Evolutionary conservation across 2,113 vertebrate species (phyloP).

Genomic region (Gobius niger): DNA sequence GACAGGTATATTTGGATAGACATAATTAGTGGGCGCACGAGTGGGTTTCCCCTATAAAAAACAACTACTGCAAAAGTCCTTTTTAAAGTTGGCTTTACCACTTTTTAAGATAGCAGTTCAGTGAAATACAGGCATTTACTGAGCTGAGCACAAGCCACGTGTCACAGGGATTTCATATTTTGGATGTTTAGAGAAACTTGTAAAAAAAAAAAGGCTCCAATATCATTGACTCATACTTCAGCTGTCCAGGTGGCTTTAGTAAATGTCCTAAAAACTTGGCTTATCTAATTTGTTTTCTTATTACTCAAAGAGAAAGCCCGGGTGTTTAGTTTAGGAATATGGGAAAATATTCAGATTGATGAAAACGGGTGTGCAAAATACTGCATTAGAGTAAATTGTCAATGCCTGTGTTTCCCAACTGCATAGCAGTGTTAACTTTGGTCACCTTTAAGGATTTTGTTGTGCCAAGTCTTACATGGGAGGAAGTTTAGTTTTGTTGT

Average conservation of each 20-base stretch:
- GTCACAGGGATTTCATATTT: constrained; percentile 17
- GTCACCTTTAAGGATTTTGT: no score
- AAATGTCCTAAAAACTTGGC: constrained; percentile 16
- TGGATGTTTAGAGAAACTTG: constrained; percentile 4
- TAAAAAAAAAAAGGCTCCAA: constrained; percentile 1
- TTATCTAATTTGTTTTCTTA: not conserved
- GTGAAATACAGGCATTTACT: constrained; percentile 38
- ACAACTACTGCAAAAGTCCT: constrained; percentile 1
- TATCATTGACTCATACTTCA: constrained; percentile 6
- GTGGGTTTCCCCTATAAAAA: constrained; percentile 57
- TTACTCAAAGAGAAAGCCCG: no score
- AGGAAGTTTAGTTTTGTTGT: no score
- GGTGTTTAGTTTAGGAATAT: no score
- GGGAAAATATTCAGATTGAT: no score
- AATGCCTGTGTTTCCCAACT: no score
- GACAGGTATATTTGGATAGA: constrained; percentile 49
- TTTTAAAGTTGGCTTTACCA: constrained; percentile 25
- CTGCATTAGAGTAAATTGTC: no score
- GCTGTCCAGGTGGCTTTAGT: constrained; percentile 24
- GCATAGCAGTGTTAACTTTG: no score
- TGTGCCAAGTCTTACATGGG: no score
- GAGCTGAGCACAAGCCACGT: constrained; percentile 16
- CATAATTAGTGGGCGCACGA: constrained; percentile 40
- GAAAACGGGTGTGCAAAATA: no score
- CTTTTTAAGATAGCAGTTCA: constrained; percentile 33